Percentiles rank a stretch among this genome's conserved stretches.
These are phyloP conservation scores for Botrylloides violaceus DNA, from an alignment of 23 tunicate species.

Conservation along the genomic window DNA sequence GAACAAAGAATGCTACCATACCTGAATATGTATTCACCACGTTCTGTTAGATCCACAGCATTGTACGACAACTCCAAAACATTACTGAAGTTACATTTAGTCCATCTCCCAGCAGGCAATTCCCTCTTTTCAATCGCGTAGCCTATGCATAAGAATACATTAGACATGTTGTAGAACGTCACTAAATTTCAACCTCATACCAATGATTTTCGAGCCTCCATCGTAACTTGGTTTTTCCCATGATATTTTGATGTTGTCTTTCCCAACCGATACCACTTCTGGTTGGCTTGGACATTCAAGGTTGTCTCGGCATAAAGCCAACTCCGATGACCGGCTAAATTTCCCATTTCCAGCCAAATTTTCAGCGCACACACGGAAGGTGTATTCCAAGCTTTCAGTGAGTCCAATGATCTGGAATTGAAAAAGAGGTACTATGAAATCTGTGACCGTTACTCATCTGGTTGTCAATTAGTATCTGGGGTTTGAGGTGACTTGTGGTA, in stretches of 20 bases:
- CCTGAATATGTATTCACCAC: slow-evolving; percentile 45
- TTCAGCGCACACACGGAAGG: slow-evolving; percentile 96
- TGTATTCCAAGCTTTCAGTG: slow-evolving; percentile 81
- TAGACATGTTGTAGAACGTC: neutral
- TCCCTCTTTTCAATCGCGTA: slow-evolving; percentile 75
- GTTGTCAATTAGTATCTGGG: too few relatives aligned
- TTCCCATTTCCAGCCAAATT: slow-evolving; percentile 83
- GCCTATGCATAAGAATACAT: slow-evolving; percentile 16
- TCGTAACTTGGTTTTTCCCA: slow-evolving; percentile 90
- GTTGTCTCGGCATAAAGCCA: slow-evolving; percentile 67
- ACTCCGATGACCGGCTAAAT: slow-evolving; percentile 57
- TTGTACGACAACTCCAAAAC: slow-evolving; percentile 46
- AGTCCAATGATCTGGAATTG: slow-evolving; percentile 49
- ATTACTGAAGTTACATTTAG: slow-evolving; percentile 75
- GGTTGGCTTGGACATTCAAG: slow-evolving; percentile 74
- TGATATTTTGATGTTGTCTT: slow-evolving; percentile 24
- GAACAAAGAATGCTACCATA: neutral
- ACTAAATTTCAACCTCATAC: slow-evolving; percentile 3
- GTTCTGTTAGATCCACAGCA: slow-evolving; percentile 55
- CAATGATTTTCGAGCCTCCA: slow-evolving; percentile 78
- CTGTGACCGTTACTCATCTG: too few relatives aligned
- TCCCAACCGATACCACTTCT: slow-evolving; percentile 40
- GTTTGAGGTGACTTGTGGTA: too few relatives aligned
- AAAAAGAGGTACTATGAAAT: too few relatives aligned
- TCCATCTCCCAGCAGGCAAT: slow-evolving; percentile 68